Conservation (phyloP, 2,113 vertebrate genomes). For the Proterorhinus semilunaris region DNA sequence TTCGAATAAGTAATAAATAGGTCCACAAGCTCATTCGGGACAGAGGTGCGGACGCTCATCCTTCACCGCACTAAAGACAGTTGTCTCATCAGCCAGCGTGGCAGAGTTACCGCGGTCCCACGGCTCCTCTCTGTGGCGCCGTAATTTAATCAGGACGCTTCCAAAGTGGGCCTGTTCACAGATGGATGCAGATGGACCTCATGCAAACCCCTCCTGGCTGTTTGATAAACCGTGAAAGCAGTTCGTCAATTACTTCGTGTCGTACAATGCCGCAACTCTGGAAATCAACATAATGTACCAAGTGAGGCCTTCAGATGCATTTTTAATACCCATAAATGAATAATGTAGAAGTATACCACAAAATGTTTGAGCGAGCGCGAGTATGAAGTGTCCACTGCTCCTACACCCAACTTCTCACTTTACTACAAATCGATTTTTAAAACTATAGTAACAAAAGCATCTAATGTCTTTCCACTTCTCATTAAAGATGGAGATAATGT, state of each 20-base stretch:
- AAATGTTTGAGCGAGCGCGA: no score
- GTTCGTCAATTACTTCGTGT: slow-evolving; percentile 2
- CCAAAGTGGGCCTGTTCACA: slow-evolving; percentile 12
- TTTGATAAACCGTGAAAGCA: not conserved
- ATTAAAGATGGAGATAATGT: not conserved
- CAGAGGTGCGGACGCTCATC: slow-evolving; percentile 29
- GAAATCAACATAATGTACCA: not conserved
- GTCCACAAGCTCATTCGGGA: slow-evolving; percentile 27
- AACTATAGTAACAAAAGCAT: not conserved
- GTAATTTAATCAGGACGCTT: slow-evolving; percentile 12
- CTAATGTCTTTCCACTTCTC: not conserved
- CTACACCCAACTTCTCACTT: not conserved
- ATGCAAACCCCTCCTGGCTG: not conserved
- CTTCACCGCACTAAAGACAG: slow-evolving; percentile 43
- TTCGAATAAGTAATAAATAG: no score
- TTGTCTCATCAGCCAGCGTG: slow-evolving; percentile 45
- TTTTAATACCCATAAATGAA: no score
- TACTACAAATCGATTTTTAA: not conserved
- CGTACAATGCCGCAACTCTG: not conserved
- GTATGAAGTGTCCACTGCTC: no score
- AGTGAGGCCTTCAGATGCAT: not conserved
- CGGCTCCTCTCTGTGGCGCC: not conserved
- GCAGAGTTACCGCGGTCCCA: slow-evolving; percentile 17
- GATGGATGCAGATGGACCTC: not conserved
- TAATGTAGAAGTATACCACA: no score